Conservation (phyloP, 2,888 invertebrate genomes). For the Lasius fuliginosus region DNA sequence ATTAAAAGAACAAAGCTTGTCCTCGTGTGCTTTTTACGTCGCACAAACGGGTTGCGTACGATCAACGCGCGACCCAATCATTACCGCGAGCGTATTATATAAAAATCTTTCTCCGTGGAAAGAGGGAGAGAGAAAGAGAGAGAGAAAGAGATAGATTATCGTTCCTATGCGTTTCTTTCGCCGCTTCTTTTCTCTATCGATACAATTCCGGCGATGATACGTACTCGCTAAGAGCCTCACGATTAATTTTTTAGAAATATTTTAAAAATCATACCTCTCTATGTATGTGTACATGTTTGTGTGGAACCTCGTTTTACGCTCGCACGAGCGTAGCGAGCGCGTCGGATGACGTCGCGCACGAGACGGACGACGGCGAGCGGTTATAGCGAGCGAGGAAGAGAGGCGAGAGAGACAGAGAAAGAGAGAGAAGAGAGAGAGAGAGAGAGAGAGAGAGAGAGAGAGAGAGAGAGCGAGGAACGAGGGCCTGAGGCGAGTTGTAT, state of each 20-base stretch:
- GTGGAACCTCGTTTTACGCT: constrained; percentile 4
- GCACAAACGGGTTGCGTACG: constrained; percentile 50
- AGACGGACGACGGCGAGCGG: constrained; percentile 67
- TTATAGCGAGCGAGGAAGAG: constrained; percentile 45
- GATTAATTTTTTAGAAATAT: constrained; percentile 23
- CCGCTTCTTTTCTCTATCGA: constrained; percentile 4
- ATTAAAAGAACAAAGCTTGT: constrained; percentile 40
- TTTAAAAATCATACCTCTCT: not conserved
- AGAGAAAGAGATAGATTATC: constrained; percentile 11
- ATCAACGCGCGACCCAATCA: constrained; percentile 48
- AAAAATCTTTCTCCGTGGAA: constrained; percentile 31
- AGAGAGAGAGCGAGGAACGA: constrained; percentile 56
- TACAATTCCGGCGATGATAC: not conserved
- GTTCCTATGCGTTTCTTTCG: constrained; percentile 24
- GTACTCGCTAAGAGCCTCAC: not conserved
- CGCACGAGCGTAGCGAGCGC: constrained; percentile 63
- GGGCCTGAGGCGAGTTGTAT: constrained; percentile 82
- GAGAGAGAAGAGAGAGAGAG: constrained; percentile 50
- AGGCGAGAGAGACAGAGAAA: constrained; percentile 40
- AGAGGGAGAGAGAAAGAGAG: not conserved
- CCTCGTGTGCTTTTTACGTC: constrained; percentile 54
- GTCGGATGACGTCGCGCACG: constrained; percentile 73
- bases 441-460: constrained; percentile 48
- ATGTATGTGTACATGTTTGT: not conserved
- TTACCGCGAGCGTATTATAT: constrained; percentile 45